Evolutionary conservation across 2,797 vertebrate species (phyloP).

Genomic region (Smutsia temminckii): DNA sequence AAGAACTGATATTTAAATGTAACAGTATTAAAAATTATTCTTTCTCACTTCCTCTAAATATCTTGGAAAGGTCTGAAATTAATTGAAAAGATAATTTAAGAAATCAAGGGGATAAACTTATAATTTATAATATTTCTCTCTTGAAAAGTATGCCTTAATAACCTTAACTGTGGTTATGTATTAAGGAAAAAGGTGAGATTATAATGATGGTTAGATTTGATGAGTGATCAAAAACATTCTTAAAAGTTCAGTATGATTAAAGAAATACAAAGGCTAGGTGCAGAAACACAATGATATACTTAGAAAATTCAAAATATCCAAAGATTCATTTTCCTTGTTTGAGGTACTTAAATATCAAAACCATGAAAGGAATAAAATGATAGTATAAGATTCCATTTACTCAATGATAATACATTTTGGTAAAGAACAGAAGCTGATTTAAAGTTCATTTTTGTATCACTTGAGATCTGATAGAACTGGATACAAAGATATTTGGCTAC

Average conservation of each 20-base stretch:
- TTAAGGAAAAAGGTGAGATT: constrained; percentile 22
- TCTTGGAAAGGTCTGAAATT: constrained; percentile 16
- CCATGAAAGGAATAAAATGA: neutral
- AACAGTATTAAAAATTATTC: constrained; percentile 61
- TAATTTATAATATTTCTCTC: constrained; percentile 18
- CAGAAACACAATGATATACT: neutral
- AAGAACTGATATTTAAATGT: constrained; percentile 73
- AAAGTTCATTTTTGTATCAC: neutral
- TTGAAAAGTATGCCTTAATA: constrained; percentile 11
- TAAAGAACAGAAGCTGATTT: neutral
- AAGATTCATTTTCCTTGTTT: neutral
- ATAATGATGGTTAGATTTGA: constrained; percentile 14
- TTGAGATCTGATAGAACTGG: neutral
- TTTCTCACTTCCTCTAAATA: constrained; percentile 32
- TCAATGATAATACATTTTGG: neutral
- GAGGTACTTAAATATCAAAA: neutral
- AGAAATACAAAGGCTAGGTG: constrained; percentile 15
- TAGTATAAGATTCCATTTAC: neutral
- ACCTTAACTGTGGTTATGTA: neutral
- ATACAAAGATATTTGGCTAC: neutral
- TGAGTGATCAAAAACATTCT: neutral
- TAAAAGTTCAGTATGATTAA: constrained; percentile 32
- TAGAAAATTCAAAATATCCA: constrained; percentile 14
- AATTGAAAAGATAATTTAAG: constrained; percentile 41
- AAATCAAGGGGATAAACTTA: neutral